Evolutionary conservation across 1,140 invertebrate species (phyloP).

Genomic region (Zaprionus africanus): DNA sequence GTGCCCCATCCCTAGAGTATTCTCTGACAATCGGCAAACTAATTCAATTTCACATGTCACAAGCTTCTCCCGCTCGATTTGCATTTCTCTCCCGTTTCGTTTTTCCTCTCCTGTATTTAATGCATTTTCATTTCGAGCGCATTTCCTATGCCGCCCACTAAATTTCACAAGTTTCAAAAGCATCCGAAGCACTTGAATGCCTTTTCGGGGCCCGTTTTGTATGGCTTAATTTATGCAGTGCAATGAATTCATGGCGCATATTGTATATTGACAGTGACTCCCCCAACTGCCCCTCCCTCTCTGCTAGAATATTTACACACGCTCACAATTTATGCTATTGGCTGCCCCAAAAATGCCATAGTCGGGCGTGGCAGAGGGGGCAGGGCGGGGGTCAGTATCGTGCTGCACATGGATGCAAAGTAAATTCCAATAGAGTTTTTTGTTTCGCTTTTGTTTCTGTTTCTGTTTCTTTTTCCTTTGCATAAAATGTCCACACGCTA

Average conservation of each 20-base stretch:
- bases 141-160: background rate
- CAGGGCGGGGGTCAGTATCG: background rate
- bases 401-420: slow-evolving; percentile 26
- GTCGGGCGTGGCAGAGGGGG: too few species aligned
- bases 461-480: slow-evolving; percentile 10
- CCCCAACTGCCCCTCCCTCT: too few species aligned
- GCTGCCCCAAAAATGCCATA: slow-evolving; percentile 24
- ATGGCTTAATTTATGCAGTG: slow-evolving; percentile 41
- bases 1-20: background rate
- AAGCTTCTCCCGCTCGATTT: background rate
- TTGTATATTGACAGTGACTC: slow-evolving; percentile 12
- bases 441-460: background rate
- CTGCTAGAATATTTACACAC: slow-evolving; percentile 41
- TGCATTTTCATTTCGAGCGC: background rate
- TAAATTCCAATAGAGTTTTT: slow-evolving; percentile 53
- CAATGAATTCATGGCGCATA: slow-evolving; percentile 45
- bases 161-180: background rate
- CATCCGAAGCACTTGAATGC: slow-evolving; percentile 2
- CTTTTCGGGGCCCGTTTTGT: slow-evolving; percentile 21
- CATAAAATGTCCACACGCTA: slow-evolving; percentile 34
- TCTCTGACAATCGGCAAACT: slow-evolving; percentile 1
- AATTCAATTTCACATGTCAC: slow-evolving; percentile 13
- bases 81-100: too few species aligned
- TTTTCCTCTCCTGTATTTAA: background rate
- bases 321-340: slow-evolving; percentile 44